Evolutionary conservation across 2,888 invertebrate genomes (phyloP).

Genomic region (Protodeltote pygarga): DNA sequence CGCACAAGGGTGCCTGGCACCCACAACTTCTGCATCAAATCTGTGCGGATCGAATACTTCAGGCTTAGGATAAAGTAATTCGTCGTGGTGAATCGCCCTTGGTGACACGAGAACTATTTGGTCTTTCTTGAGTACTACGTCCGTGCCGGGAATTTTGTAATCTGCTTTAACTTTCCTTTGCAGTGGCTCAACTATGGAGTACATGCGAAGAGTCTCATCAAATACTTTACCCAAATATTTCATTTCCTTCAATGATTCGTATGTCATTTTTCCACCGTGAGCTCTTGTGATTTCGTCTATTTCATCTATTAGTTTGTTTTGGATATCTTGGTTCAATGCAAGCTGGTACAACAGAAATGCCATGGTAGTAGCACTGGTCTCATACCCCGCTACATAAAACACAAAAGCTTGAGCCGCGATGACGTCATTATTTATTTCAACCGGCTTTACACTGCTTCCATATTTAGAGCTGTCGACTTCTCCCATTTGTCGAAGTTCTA

Average conservation of each 20-base stretch:
- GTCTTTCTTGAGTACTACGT: constrained; percentile 64
- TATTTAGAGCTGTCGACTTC: constrained; percentile 49
- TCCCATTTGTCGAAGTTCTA: constrained; percentile 57
- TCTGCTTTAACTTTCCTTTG: constrained; percentile 62
- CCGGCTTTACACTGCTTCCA: constrained; percentile 25
- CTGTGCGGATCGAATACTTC: constrained; percentile 78
- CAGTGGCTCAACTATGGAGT: constrained; percentile 72
- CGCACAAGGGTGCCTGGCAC: constrained; percentile 62
- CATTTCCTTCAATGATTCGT: constrained; percentile 70
- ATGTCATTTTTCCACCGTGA: constrained; percentile 64
- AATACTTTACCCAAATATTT: constrained; percentile 71
- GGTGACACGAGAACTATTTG: constrained; percentile 61
- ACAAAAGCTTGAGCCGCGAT: constrained; percentile 74
- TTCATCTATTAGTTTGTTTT: constrained; percentile 62
- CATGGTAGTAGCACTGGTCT: constrained; percentile 75
- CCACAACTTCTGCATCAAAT: constrained; percentile 65
- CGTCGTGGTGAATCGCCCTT: constrained; percentile 73
- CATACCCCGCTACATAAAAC: constrained; percentile 78
- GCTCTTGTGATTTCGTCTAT: constrained; percentile 60
- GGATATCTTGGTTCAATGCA: constrained; percentile 63
- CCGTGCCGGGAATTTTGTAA: constrained; percentile 68
- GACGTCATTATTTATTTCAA: constrained; percentile 61
- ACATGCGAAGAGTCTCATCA: constrained; percentile 72
- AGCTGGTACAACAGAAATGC: constrained; percentile 53
- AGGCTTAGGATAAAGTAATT: constrained; percentile 72